Evolutionary conservation across 2,113 vertebrate species (phyloP).

Genomic region (Prunella fulvescens): DNA sequence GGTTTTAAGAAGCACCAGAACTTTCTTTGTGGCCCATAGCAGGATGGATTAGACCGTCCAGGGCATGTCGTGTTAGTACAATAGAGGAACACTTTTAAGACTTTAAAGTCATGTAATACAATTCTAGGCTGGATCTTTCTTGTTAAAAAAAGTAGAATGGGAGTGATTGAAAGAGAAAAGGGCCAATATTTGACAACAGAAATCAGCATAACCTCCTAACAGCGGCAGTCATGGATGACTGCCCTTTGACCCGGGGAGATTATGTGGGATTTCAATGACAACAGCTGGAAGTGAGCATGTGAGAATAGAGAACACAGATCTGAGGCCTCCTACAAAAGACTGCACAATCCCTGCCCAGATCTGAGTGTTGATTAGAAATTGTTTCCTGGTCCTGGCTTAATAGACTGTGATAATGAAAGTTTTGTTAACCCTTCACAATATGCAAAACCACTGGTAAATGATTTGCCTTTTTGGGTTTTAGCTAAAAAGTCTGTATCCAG

Average conservation of each 20-base stretch:
- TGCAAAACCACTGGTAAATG: constrained; percentile 28
- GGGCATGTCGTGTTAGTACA: constrained; percentile 72
- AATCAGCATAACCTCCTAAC: constrained; percentile 86
- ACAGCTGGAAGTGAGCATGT: constrained; percentile 81
- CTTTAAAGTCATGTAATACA: constrained; percentile 85
- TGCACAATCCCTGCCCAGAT: constrained; percentile 77
- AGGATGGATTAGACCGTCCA: constrained; percentile 69
- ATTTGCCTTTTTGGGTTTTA: constrained; percentile 7
- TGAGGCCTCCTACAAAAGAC: constrained; percentile 76
- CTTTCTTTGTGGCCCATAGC: constrained; percentile 69
- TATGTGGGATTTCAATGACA: constrained; percentile 86
- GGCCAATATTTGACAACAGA: constrained; percentile 84
- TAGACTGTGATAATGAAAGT: constrained; percentile 77
- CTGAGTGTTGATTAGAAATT: constrained; percentile 79
- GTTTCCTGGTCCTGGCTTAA: constrained; percentile 80
- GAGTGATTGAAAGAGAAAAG: constrained; percentile 79
- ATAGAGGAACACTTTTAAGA: constrained; percentile 79
- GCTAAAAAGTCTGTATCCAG: background rate
- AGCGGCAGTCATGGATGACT: constrained; percentile 83
- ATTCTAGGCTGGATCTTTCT: constrained; percentile 78
- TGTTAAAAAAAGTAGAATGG: constrained; percentile 76
- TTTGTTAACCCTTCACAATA: constrained; percentile 67
- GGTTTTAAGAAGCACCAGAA: constrained; percentile 67
- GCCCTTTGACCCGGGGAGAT: constrained; percentile 82
- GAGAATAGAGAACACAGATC: constrained; percentile 79